A percentile compares a stretch with the other conserved stretches of the same genome.
These are phyloP conservation scores for Delphinapterus leucas DNA, from an alignment of 2,113 vertebrate species.

Conservation along the genomic window DNA sequence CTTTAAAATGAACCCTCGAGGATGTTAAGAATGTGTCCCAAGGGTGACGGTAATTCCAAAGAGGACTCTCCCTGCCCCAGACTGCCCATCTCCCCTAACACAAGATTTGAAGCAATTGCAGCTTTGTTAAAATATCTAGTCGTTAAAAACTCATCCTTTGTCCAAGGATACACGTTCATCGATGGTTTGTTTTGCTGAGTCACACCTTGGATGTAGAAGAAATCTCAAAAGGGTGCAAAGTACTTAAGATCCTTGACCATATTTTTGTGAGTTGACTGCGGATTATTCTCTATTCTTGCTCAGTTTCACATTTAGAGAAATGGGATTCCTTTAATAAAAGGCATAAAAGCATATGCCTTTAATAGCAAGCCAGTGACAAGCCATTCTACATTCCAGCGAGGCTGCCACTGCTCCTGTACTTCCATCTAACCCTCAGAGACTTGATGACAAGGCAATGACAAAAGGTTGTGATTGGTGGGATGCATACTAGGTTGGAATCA, in stretches of 20 bases:
- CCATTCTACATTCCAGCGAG: not conserved
- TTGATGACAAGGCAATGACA: not conserved
- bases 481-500: not conserved
- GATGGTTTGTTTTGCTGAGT: not conserved
- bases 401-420: not conserved
- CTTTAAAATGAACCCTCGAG: not conserved
- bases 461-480: not conserved
- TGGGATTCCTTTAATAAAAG: not conserved
- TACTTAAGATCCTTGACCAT: not conserved
- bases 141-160: not conserved
- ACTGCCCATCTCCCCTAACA: not conserved
- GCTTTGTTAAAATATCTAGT: not conserved
- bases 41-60: not conserved
- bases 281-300: not conserved
- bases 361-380: not conserved
- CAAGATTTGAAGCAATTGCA: not conserved
- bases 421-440: not conserved
- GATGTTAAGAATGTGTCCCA: not conserved
- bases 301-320: not conserved
- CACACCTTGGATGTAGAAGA: not conserved
- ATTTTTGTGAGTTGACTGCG: conserved; percentile 11
- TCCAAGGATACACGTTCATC: not conserved
- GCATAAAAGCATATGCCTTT: not conserved
- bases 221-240: not conserved
- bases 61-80: not conserved